Evolutionary conservation across 1,140 invertebrate species (phyloP).

Genomic region (Hormaphis cornu): DNA sequence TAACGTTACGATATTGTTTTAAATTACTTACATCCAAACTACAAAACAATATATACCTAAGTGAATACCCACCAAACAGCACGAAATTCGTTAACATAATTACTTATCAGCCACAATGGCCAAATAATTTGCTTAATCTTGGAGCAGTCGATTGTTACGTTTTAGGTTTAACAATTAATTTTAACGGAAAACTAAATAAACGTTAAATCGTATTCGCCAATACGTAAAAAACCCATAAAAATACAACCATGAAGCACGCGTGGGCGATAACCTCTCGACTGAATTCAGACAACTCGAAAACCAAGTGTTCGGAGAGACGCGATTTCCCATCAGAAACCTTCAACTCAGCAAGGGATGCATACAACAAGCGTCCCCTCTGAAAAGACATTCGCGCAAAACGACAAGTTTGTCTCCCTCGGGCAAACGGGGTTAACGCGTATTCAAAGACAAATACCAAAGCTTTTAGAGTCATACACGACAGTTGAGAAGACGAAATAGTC

Average conservation of each 20-base stretch:
- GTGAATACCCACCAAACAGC: too few relatives aligned
- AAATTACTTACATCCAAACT: too few relatives aligned
- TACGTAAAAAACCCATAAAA: too few relatives aligned
- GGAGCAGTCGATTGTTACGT: too few relatives aligned
- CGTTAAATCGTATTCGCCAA: too few relatives aligned
- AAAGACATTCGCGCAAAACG: conserved; percentile 5
- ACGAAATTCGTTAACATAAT: too few relatives aligned
- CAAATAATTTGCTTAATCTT: too few relatives aligned
- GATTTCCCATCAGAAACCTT: neutral
- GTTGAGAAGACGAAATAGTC: neutral
- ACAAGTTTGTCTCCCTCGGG: conserved; percentile 14
- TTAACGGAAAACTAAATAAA: too few relatives aligned
- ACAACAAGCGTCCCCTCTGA: neutral
- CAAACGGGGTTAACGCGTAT: conserved; percentile 13
- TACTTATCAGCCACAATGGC: too few relatives aligned
- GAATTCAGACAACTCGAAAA: neutral
- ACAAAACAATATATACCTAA: too few relatives aligned
- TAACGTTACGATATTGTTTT: too few relatives aligned
- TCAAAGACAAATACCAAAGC: conserved; percentile 25
- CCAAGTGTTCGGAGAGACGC: neutral
- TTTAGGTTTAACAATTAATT: too few relatives aligned
- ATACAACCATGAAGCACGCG: neutral
- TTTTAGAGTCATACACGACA: conserved; percentile 11
- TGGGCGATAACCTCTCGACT: neutral
- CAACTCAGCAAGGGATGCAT: neutral